Evolutionary conservation across 2,888 invertebrate species (phyloP).

Genomic region (Synergus itoensis): DNA sequence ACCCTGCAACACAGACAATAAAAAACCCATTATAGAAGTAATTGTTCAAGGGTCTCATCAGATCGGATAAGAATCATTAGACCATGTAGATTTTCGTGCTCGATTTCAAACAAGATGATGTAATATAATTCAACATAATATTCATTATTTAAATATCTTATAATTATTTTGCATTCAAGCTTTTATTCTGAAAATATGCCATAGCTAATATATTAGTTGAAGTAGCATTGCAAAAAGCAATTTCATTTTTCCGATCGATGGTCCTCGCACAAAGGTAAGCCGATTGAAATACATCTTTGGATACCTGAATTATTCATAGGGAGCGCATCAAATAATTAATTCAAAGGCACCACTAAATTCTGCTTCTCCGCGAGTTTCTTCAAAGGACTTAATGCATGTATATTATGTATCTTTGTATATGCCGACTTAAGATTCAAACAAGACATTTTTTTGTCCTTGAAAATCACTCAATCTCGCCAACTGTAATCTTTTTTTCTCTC

Average conservation of each 20-base stretch:
- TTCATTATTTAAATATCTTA: too few species aligned
- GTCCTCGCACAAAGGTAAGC: neutral
- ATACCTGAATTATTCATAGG: conserved; percentile 55
- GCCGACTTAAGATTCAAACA: neutral
- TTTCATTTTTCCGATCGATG: neutral
- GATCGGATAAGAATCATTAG: conserved; percentile 23
- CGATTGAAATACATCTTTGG: neutral
- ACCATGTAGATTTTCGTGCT: neutral
- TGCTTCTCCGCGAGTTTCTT: conserved; percentile 15
- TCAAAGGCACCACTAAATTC: conserved; percentile 62
- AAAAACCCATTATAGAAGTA: neutral
- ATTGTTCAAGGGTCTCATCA: conserved; percentile 53
- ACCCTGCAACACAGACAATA: conserved; percentile 79
- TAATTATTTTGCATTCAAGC: too few species aligned
- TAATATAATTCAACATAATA: too few species aligned
- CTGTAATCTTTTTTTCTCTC: neutral
- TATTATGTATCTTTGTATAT: neutral
- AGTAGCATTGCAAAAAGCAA: neutral
- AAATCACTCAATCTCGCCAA: neutral
- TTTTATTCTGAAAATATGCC: too few species aligned
- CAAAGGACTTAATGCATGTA: neutral
- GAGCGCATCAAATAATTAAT: conserved; percentile 66
- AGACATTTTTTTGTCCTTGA: neutral
- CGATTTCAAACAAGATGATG: too few species aligned
- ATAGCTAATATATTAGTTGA: too few species aligned